Evolutionary conservation across 2,888 invertebrate species (phyloP).

Genomic region (Drosophila mayaguana): DNA sequence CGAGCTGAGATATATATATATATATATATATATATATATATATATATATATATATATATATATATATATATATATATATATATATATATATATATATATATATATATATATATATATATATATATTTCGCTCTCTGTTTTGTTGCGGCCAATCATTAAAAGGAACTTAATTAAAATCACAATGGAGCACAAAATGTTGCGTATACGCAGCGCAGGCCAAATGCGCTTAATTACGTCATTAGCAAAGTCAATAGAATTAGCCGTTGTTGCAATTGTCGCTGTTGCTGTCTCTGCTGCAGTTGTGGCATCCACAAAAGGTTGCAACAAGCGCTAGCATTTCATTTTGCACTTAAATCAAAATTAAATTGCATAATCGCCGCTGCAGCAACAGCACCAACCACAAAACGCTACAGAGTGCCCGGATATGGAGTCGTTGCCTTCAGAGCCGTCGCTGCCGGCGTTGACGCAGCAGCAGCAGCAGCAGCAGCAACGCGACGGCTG

Average conservation of each 20-base stretch:
- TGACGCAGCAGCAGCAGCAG: constrained; percentile 17
- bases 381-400: constrained; percentile 33
- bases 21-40: too few species aligned
- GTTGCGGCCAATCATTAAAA: constrained; percentile 63
- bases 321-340: constrained; percentile 58
- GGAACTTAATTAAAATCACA: constrained; percentile 73
- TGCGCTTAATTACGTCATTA: constrained; percentile 83
- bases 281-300: constrained; percentile 6
- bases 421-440: constrained; percentile 70
- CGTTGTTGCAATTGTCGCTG: constrained; percentile 29
- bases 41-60: too few species aligned
- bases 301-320: constrained; percentile 39
- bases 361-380: constrained; percentile 69
- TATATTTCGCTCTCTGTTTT: not conserved
- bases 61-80: too few species aligned
- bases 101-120: too few species aligned
- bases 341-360: constrained; percentile 76
- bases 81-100: too few species aligned
- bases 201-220: constrained; percentile 58
- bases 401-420: constrained; percentile 34
- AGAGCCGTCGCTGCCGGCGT: constrained; percentile 48
- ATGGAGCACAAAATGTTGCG: constrained; percentile 41
- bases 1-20: constrained; percentile 41
- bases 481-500: constrained; percentile 17
- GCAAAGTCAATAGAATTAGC: constrained; percentile 83